phyloP scores from a whole-genome alignment of 2,797 vertebrate genomes.

The Astyanax mexicanus region DNA sequence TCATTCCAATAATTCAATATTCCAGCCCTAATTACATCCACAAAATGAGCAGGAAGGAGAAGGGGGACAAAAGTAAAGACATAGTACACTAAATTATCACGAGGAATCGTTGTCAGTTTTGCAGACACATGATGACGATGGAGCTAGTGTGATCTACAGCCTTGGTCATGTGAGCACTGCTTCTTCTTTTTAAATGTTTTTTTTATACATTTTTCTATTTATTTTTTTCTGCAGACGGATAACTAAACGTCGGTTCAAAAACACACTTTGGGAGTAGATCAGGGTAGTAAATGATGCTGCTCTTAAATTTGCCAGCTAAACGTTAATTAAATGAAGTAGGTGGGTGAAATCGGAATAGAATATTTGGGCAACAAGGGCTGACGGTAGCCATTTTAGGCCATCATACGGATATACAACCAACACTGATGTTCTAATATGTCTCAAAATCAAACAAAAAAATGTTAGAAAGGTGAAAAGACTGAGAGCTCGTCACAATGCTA shows the following conservation, averaged over 20 bases:
- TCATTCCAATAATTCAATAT: conserved; percentile 23
- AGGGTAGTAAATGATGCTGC: conserved; percentile 4
- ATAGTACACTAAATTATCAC: neutral
- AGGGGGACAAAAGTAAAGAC: neutral
- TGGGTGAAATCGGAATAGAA: conserved; percentile 34
- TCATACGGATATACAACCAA: conserved; percentile 46
- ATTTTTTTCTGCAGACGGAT: conserved; percentile 3
- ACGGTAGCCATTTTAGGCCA: conserved; percentile 54
- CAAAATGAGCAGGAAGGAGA: neutral
- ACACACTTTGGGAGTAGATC: conserved; percentile 1
- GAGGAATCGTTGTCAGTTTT: neutral
- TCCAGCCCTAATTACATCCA: neutral
- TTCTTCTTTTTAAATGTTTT: neutral
- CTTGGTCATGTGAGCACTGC: neutral
- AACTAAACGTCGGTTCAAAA: neutral
- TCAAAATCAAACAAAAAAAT: conserved; percentile 38
- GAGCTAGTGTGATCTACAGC: conserved; percentile 1
- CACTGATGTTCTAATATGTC: conserved; percentile 41
- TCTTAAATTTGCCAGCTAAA: conserved; percentile 25
- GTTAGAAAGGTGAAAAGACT: conserved; percentile 50
- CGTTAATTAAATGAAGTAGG: neutral
- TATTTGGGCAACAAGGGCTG: conserved; percentile 51
- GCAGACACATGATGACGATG: neutral
- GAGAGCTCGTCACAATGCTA: conserved; percentile 58
- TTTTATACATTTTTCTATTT: no score